Evolutionary conservation across 30 jellyfish, hydroid and myxozoan species (phyloP).

Genomic region (Morbakka virulenta): DNA sequence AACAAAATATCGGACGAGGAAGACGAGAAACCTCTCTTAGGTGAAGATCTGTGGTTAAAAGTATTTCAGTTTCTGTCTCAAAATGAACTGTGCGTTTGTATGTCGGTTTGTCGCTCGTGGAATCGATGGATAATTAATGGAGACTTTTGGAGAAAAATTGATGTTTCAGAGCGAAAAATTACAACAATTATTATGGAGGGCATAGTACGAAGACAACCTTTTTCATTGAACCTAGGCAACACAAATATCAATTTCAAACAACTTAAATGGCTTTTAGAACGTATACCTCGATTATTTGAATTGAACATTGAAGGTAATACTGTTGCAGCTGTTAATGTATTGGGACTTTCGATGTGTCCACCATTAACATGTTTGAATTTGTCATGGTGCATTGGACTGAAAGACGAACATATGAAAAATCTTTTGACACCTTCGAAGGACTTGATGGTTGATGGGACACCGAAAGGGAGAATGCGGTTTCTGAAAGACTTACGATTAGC

Average conservation of each 20-base stretch:
- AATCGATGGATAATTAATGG: slow-evolving; percentile 76
- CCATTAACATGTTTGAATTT: slow-evolving; percentile 49
- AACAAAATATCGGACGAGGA: slow-evolving; percentile 34
- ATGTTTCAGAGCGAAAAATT: slow-evolving; percentile 28
- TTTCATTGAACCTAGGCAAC: slow-evolving; percentile 39
- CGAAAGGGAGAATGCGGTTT: slow-evolving; percentile 41
- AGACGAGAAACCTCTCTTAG: slow-evolving; percentile 14
- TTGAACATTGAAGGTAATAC: slow-evolving; percentile 60
- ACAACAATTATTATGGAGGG: slow-evolving; percentile 62
- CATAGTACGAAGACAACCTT: slow-evolving; percentile 84
- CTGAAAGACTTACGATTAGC: slow-evolving; percentile 55
- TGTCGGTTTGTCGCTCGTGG: slow-evolving; percentile 96
- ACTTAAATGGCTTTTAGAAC: slow-evolving; percentile 64
- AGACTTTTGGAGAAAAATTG: slow-evolving; percentile 50
- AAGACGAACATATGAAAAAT: slow-evolving; percentile 49
- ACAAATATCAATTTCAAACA: slow-evolving; percentile 61
- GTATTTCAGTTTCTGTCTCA: slow-evolving; percentile 56
- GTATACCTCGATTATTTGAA: slow-evolving; percentile 65
- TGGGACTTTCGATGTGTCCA: slow-evolving; percentile 49
- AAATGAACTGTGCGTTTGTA: slow-evolving; percentile 55
- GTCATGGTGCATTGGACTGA: slow-evolving; percentile 83
- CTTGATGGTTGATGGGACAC: slow-evolving; percentile 11
- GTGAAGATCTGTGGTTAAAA: slow-evolving; percentile 62
- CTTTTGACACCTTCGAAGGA: slow-evolving; percentile 48
- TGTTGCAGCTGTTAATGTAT: slow-evolving; percentile 72